Conservation (phyloP, 2,888 invertebrate species). For the Erynnis tages region DNA sequence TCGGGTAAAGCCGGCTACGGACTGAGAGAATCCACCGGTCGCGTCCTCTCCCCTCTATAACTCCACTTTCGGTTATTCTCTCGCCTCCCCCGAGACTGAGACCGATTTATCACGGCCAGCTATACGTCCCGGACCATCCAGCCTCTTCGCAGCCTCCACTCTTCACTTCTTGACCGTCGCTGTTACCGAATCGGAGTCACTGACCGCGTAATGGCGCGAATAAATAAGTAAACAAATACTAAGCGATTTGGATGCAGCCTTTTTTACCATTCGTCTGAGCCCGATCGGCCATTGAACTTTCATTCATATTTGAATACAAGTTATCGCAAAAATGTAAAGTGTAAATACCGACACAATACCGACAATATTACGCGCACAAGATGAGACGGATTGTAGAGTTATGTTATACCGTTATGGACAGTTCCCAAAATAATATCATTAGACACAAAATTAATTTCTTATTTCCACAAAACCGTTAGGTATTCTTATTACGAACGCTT, state of each 20-base stretch:
- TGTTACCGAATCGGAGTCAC: slow-evolving; percentile 36
- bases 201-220: slow-evolving; percentile 52
- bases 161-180: background rate
- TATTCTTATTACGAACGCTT: no score
- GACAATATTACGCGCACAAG: background rate
- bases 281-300: slow-evolving; percentile 31
- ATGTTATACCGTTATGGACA: slow-evolving; percentile 4
- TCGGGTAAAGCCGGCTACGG: slow-evolving; percentile 62
- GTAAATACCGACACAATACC: background rate
- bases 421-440: no score
- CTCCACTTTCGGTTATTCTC: slow-evolving; percentile 72
- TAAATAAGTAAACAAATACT: slow-evolving; percentile 42
- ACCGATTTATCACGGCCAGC: slow-evolving; percentile 66
- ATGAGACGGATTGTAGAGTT: background rate
- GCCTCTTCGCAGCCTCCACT: background rate
- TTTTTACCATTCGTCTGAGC: slow-evolving; percentile 19
- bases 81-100: slow-evolving; percentile 64
- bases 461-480: no score
- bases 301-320: slow-evolving; percentile 27
- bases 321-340: slow-evolving; percentile 19
- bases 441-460: no score
- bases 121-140: slow-evolving; percentile 15
- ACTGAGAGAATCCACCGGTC: slow-evolving; percentile 55
- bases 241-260: slow-evolving; percentile 29
- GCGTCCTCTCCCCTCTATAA: slow-evolving; percentile 69